phyloP scores from a whole-genome alignment of 2,113 vertebrate species.

The Corythornis vintsioides region DNA sequence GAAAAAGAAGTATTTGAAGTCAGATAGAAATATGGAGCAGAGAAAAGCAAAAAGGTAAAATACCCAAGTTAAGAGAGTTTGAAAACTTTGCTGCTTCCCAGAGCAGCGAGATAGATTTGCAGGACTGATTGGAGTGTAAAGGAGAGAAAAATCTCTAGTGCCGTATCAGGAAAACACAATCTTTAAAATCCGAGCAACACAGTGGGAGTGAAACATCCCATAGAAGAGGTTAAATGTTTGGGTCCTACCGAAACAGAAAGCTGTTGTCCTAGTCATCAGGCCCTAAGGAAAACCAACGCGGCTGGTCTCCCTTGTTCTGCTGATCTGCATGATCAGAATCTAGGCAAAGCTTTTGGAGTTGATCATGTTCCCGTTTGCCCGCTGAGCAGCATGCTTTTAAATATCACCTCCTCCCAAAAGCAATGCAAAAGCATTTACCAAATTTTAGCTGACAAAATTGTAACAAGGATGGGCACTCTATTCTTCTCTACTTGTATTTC shows the following conservation, averaged over 20 bases:
- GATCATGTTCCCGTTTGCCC: background rate
- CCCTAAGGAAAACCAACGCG: background rate
- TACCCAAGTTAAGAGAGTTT: background rate
- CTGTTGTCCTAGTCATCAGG: background rate
- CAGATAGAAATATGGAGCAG: background rate
- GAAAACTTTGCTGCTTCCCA: background rate
- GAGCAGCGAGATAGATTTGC: background rate
- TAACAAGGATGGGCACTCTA: background rate
- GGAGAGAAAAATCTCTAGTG: background rate
- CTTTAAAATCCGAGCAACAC: background rate
- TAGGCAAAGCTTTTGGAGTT: background rate
- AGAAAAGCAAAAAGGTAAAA: background rate
- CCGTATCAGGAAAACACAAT: background rate
- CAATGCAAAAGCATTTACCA: background rate
- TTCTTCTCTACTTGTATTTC: background rate
- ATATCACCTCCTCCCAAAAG: background rate
- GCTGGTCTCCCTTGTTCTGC: background rate
- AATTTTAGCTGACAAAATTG: background rate
- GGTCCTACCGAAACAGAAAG: background rate
- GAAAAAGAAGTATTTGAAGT: background rate
- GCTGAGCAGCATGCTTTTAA: background rate
- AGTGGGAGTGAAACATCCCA: background rate
- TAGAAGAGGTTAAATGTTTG: background rate
- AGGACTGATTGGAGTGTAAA: fast-evolving
- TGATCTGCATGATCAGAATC: background rate